These are phyloP conservation scores for Iphiclides podalirius DNA, from an alignment of 2,888 invertebrate genomes.

Conservation along the genomic window DNA sequence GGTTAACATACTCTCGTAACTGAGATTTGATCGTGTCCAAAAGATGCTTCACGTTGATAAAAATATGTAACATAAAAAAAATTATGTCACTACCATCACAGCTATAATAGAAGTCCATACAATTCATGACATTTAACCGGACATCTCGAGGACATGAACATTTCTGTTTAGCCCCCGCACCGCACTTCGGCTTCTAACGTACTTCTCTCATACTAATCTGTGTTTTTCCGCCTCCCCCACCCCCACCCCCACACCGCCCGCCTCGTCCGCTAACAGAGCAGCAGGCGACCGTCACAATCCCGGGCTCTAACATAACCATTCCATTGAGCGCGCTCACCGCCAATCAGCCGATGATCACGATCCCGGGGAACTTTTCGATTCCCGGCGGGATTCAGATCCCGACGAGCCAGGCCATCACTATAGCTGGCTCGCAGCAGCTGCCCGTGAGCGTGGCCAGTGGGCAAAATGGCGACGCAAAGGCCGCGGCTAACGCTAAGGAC, in stretches of 20 bases:
- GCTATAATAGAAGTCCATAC: too few relatives aligned
- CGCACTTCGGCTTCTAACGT: constrained; percentile 48
- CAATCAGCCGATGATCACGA: constrained; percentile 74
- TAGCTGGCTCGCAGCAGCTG: constrained; percentile 42
- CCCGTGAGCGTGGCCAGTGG: constrained; percentile 24
- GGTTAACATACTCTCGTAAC: background rate
- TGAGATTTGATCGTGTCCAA: background rate
- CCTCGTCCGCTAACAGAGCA: constrained; percentile 66
- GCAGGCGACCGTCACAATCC: constrained; percentile 80
- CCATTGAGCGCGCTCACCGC: constrained; percentile 73
- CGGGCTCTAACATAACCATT: constrained; percentile 82
- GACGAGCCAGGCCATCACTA: constrained; percentile 47
- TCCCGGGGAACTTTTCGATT: constrained; percentile 79
- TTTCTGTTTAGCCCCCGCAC: constrained; percentile 31
- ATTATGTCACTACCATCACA: too few relatives aligned
- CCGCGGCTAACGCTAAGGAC: constrained; percentile 80
- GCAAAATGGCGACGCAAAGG: constrained; percentile 63
- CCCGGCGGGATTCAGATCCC: too few relatives aligned
- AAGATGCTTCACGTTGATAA: background rate
- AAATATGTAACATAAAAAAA: too few relatives aligned
- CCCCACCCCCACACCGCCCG: constrained; percentile 10
- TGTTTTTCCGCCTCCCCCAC: constrained; percentile 52
- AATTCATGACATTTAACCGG: too few relatives aligned
- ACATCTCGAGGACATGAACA: too few relatives aligned
- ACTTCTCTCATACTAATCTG: constrained; percentile 68